phyloP scores from a whole-genome alignment of 2,888 invertebrate genomes.

The Himalopsyche kuldschensis region DNA sequence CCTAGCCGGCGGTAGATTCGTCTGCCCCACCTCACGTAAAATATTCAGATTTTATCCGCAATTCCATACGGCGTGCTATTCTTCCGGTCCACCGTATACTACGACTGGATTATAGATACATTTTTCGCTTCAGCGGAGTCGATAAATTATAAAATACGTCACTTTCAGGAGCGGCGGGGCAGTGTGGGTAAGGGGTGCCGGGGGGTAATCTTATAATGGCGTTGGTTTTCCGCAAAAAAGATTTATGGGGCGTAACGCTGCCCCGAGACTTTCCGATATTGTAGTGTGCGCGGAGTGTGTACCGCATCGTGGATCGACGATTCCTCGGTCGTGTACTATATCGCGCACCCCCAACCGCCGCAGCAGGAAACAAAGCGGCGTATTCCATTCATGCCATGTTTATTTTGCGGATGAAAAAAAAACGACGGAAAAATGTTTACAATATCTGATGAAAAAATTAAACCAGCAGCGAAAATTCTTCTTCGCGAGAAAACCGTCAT shows the following conservation, averaged over 20 bases:
- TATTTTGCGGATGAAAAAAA: neutral
- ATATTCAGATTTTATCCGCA: no score
- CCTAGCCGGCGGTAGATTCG: no score
- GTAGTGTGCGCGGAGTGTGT: neutral
- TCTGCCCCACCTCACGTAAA: no score
- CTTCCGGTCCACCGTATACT: neutral
- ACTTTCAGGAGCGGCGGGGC: neutral
- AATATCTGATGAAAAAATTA: no score
- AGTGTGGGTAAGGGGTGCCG: neutral
- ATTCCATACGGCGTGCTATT: neutral
- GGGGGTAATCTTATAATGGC: neutral
- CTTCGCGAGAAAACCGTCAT: no score
- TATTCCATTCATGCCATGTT: neutral
- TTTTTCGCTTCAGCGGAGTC: neutral
- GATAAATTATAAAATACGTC: slow-evolving; percentile 1
- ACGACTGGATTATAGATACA: neutral
- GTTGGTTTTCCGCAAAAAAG: neutral
- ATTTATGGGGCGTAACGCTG: neutral
- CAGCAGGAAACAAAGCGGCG: neutral
- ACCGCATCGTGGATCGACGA: neutral
- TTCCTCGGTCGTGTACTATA: neutral
- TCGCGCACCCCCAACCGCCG: neutral
- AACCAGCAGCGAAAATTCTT: no score
- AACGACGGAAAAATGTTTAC: neutral
- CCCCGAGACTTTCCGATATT: neutral